Base-by-base conservation (phyloP, 35 echinoderm and acorn worm species). In the Strongylocentrotus purpuratus region DNA sequence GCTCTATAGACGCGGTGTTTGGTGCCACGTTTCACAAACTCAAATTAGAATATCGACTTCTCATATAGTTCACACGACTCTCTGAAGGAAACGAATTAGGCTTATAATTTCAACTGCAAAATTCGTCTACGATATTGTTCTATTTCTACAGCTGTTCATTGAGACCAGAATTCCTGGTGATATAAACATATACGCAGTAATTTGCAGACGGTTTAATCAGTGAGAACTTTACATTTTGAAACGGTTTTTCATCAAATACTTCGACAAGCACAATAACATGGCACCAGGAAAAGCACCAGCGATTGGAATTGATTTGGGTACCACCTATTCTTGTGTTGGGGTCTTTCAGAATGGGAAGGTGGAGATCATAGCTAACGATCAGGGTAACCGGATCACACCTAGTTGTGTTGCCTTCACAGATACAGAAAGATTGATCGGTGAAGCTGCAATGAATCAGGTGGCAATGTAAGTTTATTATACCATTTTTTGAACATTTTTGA, bases 261-360 rank as follows among this genome's bases (percentile, higher is more conserved):
- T 48, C 4, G 4, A 48, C 4, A 48, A 48, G 47, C 4, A 48
- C 61, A 70, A 70, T 50, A n/a, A 78, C 5, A 78, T 78, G 65
- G 65, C 65, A 78, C 65, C 65, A 78, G 65, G 65, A 78, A 78
- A 78, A 78, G 65, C 65, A 78, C 65, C 65, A 78, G 65, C 65
- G 20, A 78, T 78, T 78, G 65, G 65, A 78, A 78, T 78, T 8
- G 65, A 78, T 28, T 78, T 78, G 65, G 65, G 65, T 78, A 78
- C 65, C 65, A 78, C 65, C 1, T 78, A 78, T 78, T 78, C 65
- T 78, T 78, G 65, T 78, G 65, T 78, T 78, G 65, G 65, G 20
- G 65, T 78, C 65, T 78, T 78, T n/a, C 65, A 78, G 65, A 78
- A 78, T n/a, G 65, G 65, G 7, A 78, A 78, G 65, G 65, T 78